These are phyloP conservation scores for Onychorhynchus coronatus DNA, from an alignment of 2,113 vertebrate species.

Conservation along the genomic window DNA sequence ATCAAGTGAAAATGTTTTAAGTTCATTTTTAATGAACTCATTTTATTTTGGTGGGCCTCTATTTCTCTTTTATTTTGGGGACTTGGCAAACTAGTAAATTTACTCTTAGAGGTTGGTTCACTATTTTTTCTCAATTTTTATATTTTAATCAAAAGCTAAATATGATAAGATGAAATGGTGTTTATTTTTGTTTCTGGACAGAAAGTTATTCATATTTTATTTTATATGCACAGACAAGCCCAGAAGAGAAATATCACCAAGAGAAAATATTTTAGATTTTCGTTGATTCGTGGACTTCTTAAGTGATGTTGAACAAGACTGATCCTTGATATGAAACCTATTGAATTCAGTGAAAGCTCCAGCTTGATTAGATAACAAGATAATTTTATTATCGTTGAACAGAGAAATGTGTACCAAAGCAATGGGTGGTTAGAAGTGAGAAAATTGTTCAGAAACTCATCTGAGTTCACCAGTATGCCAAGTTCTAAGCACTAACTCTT, in stretches of 20 bases:
- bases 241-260: not conserved
- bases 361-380: not conserved
- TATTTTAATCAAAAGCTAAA: not conserved
- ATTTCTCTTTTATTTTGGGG: not conserved
- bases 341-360: not conserved
- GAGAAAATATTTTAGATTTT: not conserved
- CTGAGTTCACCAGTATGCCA: not conserved
- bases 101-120: not conserved
- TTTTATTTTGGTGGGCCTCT: not conserved
- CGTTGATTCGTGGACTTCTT: not conserved
- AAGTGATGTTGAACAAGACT: not conserved
- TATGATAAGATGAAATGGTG: not conserved
- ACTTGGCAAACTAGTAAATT: fast-evolving
- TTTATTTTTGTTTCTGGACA: not conserved
- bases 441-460: not conserved
- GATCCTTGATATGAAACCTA: not conserved
- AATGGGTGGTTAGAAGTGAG: fast-evolving
- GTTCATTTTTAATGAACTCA: not conserved
- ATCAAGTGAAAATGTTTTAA: not conserved
- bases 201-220: not conserved
- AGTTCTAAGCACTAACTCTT: not conserved
- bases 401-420: not conserved
- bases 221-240: not conserved
- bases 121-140: not conserved
- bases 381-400: not conserved